Percentiles rank a stretch among this genome's conserved stretches.
Conservation (phyloP, 30 jellyfish, hydroid and myxozoan genomes). For the Cassiopea xamachana region DNA sequence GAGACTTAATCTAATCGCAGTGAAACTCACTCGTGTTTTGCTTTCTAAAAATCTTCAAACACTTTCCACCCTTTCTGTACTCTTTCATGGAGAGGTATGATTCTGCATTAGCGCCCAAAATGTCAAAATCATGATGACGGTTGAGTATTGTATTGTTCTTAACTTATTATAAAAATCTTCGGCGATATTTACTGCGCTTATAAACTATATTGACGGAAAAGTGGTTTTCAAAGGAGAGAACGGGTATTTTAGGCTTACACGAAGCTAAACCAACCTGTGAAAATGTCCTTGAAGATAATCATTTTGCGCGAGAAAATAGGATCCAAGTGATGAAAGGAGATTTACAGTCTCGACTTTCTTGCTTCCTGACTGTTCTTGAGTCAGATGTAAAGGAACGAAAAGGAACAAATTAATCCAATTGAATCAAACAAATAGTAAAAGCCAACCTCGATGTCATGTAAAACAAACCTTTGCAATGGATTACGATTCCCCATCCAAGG, state of each 20-base stretch:
- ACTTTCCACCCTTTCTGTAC: too few relatives aligned
- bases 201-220: neutral
- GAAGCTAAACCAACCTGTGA: conserved; percentile 36
- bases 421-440: neutral
- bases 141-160: too few relatives aligned
- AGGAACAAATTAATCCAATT: neutral
- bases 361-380: neutral
- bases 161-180: too few relatives aligned
- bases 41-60: too few relatives aligned
- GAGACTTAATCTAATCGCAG: too few relatives aligned
- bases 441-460: neutral
- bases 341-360: neutral
- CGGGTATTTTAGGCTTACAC: neutral
- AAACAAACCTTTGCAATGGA: too few relatives aligned
- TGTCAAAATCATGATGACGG: too few relatives aligned
- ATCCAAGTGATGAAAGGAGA: neutral
- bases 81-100: too few relatives aligned
- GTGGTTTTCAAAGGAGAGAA: neutral
- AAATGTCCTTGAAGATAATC: conserved; percentile 55
- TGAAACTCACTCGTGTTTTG: too few relatives aligned
- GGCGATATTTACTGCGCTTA: too few relatives aligned
- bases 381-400: neutral
- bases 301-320: conserved; percentile 7
- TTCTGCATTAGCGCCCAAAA: too few relatives aligned
- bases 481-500: too few relatives aligned